Evolutionary conservation across 2,888 invertebrate species (phyloP).

Genomic region (Ethmia dodecea): DNA sequence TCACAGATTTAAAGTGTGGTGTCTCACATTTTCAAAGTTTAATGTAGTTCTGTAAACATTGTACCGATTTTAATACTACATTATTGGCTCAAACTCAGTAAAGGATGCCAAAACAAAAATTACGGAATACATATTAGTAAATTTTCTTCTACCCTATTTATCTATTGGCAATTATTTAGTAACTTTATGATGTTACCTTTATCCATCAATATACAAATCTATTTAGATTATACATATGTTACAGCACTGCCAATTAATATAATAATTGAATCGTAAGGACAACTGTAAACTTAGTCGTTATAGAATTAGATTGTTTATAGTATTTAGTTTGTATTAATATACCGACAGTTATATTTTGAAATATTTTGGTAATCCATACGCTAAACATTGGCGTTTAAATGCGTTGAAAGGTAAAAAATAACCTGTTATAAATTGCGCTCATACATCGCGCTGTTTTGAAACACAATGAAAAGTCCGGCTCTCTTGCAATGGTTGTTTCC

Average conservation of each 20-base stretch:
- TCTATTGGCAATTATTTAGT: constrained; percentile 8
- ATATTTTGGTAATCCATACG: constrained; percentile 4
- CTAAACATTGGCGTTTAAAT: constrained; percentile 1
- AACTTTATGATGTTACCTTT: constrained; percentile 9
- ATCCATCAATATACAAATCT: constrained; percentile 2
- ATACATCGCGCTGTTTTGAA: constrained; percentile 17
- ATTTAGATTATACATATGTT: constrained; percentile 41
- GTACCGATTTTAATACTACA: too few species aligned
- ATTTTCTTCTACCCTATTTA: too few species aligned
- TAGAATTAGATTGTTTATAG: constrained; percentile 18
- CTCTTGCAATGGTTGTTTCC: constrained; percentile 26
- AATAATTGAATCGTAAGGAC: constrained; percentile 31
- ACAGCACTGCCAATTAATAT: constrained; percentile 69
- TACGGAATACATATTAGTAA: too few species aligned
- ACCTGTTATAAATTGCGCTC: constrained; percentile 9
- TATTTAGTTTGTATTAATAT: constrained; percentile 19
- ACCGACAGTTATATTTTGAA: background rate
- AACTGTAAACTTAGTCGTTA: constrained; percentile 31
- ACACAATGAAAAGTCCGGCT: constrained; percentile 24
- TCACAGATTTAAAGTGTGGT: too few species aligned
- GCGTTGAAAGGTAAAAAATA: constrained; percentile 4
- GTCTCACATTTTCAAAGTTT: too few species aligned
- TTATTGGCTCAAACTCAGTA: too few species aligned
- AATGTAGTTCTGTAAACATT: too few species aligned
- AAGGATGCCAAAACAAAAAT: too few species aligned